phyloP scores from a whole-genome alignment of 2,113 vertebrate species.

The Cettia cetti region DNA sequence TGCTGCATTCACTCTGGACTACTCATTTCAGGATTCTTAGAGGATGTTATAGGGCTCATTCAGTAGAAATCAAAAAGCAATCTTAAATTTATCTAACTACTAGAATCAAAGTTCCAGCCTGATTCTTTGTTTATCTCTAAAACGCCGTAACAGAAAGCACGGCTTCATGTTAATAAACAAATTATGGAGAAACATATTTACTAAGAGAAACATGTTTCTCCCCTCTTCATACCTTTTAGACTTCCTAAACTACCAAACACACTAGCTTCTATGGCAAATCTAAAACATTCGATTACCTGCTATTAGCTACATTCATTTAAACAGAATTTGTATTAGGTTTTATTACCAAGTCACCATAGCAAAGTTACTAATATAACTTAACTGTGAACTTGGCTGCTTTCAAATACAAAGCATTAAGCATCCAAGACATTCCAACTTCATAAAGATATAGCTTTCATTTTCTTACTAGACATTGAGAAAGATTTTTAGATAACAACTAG shows the following conservation, averaged over 20 bases:
- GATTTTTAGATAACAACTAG: neutral
- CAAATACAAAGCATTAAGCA: neutral
- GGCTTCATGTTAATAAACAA: neutral
- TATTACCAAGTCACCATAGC: neutral
- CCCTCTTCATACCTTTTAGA: neutral
- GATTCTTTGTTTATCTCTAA: neutral
- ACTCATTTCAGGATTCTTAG: neutral
- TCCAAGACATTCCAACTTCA: neutral
- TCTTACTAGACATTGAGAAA: neutral
- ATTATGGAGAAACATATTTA: neutral
- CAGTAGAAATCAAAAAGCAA: neutral
- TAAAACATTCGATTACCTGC: neutral
- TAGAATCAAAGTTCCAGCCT: neutral
- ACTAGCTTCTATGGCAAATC: neutral
- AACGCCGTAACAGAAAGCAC: neutral
- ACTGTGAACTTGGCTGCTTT: neutral
- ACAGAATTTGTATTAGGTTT: neutral
- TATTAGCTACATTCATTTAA: neutral
- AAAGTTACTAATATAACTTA: neutral
- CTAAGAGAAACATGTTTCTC: neutral
- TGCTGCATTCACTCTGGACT: neutral
- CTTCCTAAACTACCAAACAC: neutral
- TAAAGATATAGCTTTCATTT: neutral
- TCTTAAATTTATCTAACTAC: neutral
- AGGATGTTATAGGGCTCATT: neutral